Conservation (phyloP, 2,113 vertebrate genomes). For the Ceyx cyanopectus region DNA sequence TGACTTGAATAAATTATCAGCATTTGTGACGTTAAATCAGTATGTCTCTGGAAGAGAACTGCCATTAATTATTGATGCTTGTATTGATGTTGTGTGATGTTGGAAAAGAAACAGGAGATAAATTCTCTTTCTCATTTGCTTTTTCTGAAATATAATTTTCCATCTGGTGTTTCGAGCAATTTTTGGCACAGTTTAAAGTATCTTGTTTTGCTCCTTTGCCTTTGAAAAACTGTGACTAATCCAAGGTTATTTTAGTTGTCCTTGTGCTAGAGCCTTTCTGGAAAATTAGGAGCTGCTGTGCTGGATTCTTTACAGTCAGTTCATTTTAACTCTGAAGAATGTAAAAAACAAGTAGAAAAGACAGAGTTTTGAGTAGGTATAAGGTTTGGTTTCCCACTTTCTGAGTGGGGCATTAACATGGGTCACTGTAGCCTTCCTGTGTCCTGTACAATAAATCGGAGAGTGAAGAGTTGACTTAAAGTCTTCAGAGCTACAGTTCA, state of each 20-base stretch:
- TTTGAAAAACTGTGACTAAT: not conserved
- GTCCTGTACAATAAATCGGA: not conserved
- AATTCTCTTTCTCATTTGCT: not conserved
- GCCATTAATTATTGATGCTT: not conserved
- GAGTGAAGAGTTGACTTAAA: not conserved
- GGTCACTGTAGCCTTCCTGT: not conserved
- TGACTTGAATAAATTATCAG: not conserved
- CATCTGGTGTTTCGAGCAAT: not conserved
- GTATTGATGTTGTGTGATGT: not conserved
- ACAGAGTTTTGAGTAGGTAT: not conserved
- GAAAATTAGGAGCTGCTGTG: not conserved
- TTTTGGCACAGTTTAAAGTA: not conserved
- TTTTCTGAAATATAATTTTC: not conserved
- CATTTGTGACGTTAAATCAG: not conserved
- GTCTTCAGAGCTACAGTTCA: not conserved
- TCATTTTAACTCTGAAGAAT: not conserved
- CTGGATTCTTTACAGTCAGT: not conserved
- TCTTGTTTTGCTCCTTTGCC: not conserved
- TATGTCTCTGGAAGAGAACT: not conserved
- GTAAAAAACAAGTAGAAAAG: not conserved
- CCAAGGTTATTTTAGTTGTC: not conserved
- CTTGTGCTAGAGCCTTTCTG: not conserved
- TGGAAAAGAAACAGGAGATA: not conserved
- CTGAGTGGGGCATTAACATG: not conserved
- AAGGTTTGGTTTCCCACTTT: not conserved